These are phyloP conservation scores for Andrena trimmerana DNA, from an alignment of 2,888 invertebrate species.

Conservation along the genomic window DNA sequence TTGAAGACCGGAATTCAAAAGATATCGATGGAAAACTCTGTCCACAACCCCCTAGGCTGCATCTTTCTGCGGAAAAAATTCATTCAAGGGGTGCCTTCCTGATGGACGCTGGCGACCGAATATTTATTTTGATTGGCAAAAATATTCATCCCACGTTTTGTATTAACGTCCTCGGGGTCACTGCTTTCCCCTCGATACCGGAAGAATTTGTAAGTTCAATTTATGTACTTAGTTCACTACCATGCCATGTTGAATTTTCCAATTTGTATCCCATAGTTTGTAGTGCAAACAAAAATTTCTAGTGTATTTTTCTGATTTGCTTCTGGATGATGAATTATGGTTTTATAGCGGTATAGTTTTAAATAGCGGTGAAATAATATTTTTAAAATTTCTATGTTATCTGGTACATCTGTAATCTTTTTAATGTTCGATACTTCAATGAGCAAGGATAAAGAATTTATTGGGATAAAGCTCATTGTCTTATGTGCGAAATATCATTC, in stretches of 20 bases:
- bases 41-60: constrained; percentile 91
- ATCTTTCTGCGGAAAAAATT: constrained; percentile 95
- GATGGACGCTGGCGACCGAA: constrained; percentile 93
- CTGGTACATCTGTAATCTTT: background rate
- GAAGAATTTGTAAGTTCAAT: constrained; percentile 88
- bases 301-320: too few relatives aligned
- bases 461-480: too few relatives aligned
- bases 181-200: constrained; percentile 90
- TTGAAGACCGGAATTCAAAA: constrained; percentile 87
- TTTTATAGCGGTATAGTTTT: too few relatives aligned
- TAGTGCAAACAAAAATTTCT: too few relatives aligned
- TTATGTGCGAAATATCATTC: too few relatives aligned
- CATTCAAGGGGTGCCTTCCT: constrained; percentile 95
- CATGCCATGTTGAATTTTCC: too few relatives aligned
- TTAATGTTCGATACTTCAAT: too few relatives aligned
- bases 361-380: background rate
- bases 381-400: background rate
- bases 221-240: background rate
- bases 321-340: too few relatives aligned
- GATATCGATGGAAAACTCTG: constrained; percentile 84
- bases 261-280: too few relatives aligned
- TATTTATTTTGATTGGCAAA: constrained; percentile 94
- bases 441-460: too few relatives aligned
- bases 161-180: constrained; percentile 91
- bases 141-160: constrained; percentile 91